Conservation (phyloP, 2,113 vertebrate genomes). For the Pelvicachromis taeniatus region DNA sequence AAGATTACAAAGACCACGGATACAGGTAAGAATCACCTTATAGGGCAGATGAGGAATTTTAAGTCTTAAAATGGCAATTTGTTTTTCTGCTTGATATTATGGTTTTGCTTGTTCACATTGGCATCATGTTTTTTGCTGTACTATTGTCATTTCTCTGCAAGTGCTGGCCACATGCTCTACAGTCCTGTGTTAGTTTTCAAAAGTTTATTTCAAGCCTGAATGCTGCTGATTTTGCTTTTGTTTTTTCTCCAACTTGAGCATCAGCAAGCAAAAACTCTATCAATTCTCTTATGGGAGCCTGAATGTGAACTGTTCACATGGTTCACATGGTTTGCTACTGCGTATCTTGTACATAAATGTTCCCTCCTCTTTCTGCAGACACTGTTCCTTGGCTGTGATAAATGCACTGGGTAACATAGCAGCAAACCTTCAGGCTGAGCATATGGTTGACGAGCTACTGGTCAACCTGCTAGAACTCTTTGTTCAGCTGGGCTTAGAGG, state of each 20-base stretch:
- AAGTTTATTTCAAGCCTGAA: neutral
- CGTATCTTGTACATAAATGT: neutral
- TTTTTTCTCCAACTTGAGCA: neutral
- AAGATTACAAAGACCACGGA: constrained; percentile 94
- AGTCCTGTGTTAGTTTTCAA: neutral
- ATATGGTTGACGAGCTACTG: constrained; percentile 93
- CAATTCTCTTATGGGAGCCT: neutral
- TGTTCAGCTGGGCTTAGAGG: constrained; percentile 95
- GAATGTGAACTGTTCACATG: neutral
- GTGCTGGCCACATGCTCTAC: neutral
- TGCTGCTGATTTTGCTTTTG: neutral
- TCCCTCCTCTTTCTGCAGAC: constrained; percentile 1
- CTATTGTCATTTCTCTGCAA: neutral
- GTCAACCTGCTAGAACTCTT: constrained; percentile 97
- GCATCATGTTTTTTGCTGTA: neutral
- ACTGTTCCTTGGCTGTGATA: constrained; percentile 64
- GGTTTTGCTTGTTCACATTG: neutral
- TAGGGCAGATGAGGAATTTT: neutral
- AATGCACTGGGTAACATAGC: constrained; percentile 93
- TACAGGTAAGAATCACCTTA: constrained; percentile 79
- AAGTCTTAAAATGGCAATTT: neutral
- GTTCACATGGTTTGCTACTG: neutral
- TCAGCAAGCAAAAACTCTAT: neutral
- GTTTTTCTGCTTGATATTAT: neutral
- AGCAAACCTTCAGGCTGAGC: constrained; percentile 92